Evolutionary conservation across 2,797 vertebrate species (phyloP).

Genomic region (Melanotaenia pygmaea): DNA sequence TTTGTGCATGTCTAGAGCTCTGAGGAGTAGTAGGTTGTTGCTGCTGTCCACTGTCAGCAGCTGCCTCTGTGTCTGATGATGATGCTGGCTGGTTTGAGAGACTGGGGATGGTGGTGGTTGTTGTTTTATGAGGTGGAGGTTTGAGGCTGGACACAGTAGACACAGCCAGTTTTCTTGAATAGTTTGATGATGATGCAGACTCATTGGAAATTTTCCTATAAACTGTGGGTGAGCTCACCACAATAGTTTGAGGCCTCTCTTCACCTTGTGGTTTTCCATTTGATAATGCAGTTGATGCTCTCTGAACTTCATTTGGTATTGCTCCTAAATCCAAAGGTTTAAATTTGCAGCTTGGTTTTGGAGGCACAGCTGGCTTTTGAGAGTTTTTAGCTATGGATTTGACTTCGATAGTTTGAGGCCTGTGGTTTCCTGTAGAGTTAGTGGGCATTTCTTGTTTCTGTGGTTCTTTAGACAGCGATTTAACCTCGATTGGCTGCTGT

Average conservation of each 20-base stretch:
- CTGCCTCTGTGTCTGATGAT: constrained; percentile 49
- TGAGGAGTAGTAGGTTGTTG: constrained; percentile 60
- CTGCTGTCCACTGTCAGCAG: constrained; percentile 52
- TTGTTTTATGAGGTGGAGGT: constrained; percentile 72
- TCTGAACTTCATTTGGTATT: constrained; percentile 64
- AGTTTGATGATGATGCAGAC: constrained; percentile 59
- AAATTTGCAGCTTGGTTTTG: constrained; percentile 82
- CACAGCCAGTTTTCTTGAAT: constrained; percentile 77
- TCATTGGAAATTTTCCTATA: constrained; percentile 79
- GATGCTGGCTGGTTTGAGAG: constrained; percentile 59
- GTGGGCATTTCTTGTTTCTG: constrained; percentile 63
- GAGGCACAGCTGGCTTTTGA: constrained; percentile 79
- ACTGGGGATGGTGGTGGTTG: constrained; percentile 56
- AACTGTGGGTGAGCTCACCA: constrained; percentile 75
- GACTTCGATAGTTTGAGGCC: constrained; percentile 80
- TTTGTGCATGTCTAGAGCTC: constrained; percentile 61
- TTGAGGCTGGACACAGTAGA: constrained; percentile 81
- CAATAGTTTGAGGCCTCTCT: constrained; percentile 74
- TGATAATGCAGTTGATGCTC: constrained; percentile 41
- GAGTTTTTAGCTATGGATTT: constrained; percentile 81
- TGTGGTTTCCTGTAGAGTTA: constrained; percentile 45
- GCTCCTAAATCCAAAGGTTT: constrained; percentile 75
- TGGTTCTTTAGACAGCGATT: constrained; percentile 77
- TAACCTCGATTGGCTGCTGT: constrained; percentile 75
- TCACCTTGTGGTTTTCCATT: constrained; percentile 64